Base-by-base conservation (phyloP, 2,113 vertebrate genomes). In the Pheucticus melanocephalus region DNA sequence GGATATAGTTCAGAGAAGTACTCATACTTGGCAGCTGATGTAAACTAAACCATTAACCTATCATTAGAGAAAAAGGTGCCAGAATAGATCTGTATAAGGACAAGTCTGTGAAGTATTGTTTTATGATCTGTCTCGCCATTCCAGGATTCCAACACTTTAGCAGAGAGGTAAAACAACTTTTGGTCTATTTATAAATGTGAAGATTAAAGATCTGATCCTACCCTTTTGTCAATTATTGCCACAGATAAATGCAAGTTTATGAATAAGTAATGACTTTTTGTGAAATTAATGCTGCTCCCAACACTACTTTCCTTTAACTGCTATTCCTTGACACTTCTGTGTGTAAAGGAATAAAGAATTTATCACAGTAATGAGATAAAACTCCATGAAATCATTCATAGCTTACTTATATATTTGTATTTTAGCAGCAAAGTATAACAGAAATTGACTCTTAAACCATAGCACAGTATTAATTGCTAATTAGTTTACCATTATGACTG, bases 391-490 rank as follows among this genome's bases (percentile, higher is more conserved):
- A 50, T 75, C 16, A 42, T 69, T 87, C 5, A 6, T 60, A 83
- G 59, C 11, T 93, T 90, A 66, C 35, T 70, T 44, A n/a, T 44
- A 86, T 70, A 83, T 78, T 88, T 83, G 16, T 79, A 80, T 86
- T 95, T 87, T 71, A 92, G 61, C 18, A 18, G 60, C 57, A 91
- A 92, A 96, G 37, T 47, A 50, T 35, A 92, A 83, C 54, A 91
- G 60, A 94, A 96, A 90, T 64, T 3, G 23, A 83, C 53, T 93
- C 56, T 85, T 90, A 89, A 92, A 72, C 35, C 27, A 65, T 19
- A 79, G 68, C 75, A 64, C 12, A 64, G 59, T 95, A 97, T 96
- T 97, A 95, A 97, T 96, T 97, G 81, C 91, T 96, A 97, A 97
- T 97, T 97, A 95, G 94, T 96, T 96, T 95, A 79, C 90, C 59